phyloP scores from a whole-genome alignment of 2,113 vertebrate species.

The Leucopsar rothschildi region DNA sequence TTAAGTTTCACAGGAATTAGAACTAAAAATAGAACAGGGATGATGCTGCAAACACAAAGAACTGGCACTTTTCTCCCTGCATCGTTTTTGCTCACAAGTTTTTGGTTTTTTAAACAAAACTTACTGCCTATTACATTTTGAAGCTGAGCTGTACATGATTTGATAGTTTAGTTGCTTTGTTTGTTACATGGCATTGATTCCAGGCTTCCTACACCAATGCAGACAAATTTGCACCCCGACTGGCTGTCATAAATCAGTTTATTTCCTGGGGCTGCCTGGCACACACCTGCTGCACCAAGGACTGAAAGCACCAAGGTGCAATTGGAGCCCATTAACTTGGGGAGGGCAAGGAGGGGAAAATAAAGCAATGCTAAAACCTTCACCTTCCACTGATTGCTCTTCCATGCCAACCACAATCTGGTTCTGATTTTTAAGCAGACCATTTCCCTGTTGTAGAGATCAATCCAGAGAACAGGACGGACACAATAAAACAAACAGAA shows the following conservation, averaged over 20 bases:
- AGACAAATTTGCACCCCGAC: slow-evolving; percentile 4
- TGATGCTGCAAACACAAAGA: neutral
- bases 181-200: neutral
- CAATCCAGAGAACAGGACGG: neutral
- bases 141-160: neutral
- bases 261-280: neutral
- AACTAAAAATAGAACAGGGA: neutral
- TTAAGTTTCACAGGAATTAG: neutral
- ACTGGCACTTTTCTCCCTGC: neutral
- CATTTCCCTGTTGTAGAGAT: neutral
- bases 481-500: neutral
- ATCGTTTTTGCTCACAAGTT: neutral
- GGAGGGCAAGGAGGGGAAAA: neutral
- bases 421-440: neutral
- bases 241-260: slow-evolving; percentile 17
- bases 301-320: neutral
- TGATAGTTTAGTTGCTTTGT: neutral
- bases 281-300: neutral
- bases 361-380: neutral
- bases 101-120: neutral
- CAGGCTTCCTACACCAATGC: neutral
- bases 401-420: neutral
- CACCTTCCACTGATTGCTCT: neutral
- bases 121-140: neutral
- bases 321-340: neutral